Evolutionary conservation across 2,113 vertebrate genomes (phyloP).

Genomic region (Phodopus roborovskii): DNA sequence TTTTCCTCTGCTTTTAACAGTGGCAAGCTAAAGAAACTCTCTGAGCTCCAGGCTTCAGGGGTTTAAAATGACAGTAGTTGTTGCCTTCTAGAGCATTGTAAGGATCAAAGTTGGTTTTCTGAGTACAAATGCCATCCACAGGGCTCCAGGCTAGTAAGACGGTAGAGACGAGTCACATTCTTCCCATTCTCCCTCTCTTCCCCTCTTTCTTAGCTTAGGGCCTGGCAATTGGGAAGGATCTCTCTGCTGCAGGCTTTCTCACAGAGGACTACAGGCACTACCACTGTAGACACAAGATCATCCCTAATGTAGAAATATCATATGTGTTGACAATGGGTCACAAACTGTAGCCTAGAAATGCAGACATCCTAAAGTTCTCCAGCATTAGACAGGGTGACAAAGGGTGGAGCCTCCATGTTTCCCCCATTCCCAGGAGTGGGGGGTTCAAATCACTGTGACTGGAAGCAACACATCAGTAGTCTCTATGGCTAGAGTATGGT

Average conservation of each 20-base stretch:
- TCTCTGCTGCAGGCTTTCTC: not conserved
- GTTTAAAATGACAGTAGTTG: constrained; percentile 39
- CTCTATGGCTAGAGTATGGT: not conserved
- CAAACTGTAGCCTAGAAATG: not conserved
- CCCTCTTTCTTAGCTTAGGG: not conserved
- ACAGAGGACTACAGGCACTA: not conserved
- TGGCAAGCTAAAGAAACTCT: not conserved
- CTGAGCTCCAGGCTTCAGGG: not conserved
- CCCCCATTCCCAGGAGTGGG: not conserved
- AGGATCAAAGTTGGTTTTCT: not conserved
- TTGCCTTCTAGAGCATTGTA: not conserved
- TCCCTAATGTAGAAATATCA: not conserved
- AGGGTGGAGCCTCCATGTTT: not conserved
- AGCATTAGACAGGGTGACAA: not conserved
- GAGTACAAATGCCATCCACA: not conserved
- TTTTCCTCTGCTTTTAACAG: constrained; percentile 35
- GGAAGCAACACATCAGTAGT: not conserved
- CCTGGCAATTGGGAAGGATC: not conserved
- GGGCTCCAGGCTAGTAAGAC: not conserved
- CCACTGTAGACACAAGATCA: not conserved
- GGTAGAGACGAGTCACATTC: not conserved
- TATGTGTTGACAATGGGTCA: not conserved
- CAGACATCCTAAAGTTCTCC: not conserved
- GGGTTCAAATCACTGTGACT: not conserved
- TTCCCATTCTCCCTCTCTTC: not conserved